phyloP scores from a whole-genome alignment of 2,797 vertebrate genomes.

The Alauda arvensis region DNA sequence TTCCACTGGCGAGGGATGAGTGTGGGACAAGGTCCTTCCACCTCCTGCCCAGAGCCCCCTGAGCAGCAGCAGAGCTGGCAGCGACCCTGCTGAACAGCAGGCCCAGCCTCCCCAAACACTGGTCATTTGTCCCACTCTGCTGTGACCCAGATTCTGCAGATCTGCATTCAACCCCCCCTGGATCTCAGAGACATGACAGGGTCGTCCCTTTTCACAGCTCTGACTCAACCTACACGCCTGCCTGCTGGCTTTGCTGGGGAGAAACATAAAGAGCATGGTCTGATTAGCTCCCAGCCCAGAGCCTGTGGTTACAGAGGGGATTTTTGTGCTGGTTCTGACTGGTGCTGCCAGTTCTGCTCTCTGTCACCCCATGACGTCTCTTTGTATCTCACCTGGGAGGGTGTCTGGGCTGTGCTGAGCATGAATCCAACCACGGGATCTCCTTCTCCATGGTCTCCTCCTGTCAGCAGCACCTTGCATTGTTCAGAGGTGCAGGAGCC shows the following conservation, averaged over 20 bases:
- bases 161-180: neutral
- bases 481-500: neutral
- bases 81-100: neutral
- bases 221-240: neutral
- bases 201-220: fast-evolving
- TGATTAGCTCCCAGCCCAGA: neutral
- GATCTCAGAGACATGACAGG: neutral
- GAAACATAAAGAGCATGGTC: neutral
- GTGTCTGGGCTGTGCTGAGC: neutral
- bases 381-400: neutral
- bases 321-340: neutral
- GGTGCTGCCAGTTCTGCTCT: neutral
- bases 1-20: neutral
- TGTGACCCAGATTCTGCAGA: neutral
- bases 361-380: neutral
- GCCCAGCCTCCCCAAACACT: neutral
- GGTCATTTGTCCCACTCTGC: neutral
- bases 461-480: neutral
- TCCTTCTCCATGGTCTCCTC: neutral
- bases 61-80: neutral
- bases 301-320: neutral
- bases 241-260: neutral
- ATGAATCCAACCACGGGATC: fast-evolving
- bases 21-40: neutral
- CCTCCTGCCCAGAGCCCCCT: neutral